Evolutionary conservation across 2,888 invertebrate genomes (phyloP).

Genomic region (Drosophila vallismaia): DNA sequence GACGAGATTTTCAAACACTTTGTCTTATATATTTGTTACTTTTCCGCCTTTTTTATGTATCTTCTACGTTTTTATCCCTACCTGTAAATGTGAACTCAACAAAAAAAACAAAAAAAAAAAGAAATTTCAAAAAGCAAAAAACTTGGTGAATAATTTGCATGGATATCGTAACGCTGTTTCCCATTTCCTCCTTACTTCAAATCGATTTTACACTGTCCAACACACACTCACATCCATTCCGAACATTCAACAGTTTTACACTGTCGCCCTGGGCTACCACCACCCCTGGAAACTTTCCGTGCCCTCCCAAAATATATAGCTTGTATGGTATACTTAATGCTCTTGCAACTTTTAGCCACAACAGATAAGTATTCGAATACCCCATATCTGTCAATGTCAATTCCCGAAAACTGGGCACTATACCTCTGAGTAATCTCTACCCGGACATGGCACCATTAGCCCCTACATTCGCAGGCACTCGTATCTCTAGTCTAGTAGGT

Average conservation of each 20-base stretch:
- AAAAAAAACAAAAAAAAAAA: conserved; percentile 53
- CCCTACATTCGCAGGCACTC: conserved; percentile 18
- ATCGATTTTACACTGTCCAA: conserved; percentile 29
- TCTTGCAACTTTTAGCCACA: conserved; percentile 48
- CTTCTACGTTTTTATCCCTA: conserved; percentile 35
- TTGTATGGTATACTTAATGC: conserved; percentile 37
- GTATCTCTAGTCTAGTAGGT: conserved; percentile 43
- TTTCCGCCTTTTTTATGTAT: conserved; percentile 21
- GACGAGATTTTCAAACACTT: conserved; percentile 27
- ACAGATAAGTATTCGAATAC: conserved; percentile 65
- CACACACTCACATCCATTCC: conserved; percentile 20
- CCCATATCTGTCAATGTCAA: conserved; percentile 25
- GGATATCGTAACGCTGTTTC: conserved; percentile 82
- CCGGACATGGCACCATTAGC: conserved; percentile 49
- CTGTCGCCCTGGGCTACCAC: conserved; percentile 3
- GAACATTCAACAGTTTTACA: conserved; percentile 37
- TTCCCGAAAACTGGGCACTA: conserved; percentile 29
- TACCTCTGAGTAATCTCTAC: conserved; percentile 6
- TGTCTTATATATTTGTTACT: conserved; percentile 32
- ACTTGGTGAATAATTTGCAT: conserved; percentile 83
- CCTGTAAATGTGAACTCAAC: conserved; percentile 65
- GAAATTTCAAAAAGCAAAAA: conserved; percentile 53
- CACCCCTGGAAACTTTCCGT: background rate
- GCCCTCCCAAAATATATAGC: conserved; percentile 9
- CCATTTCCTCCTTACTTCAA: conserved; percentile 62